Percentiles rank a stretch among this genome's conserved stretches.
Conservation (phyloP, 2,888 invertebrate species). For the Tigriopus californicus region DNA sequence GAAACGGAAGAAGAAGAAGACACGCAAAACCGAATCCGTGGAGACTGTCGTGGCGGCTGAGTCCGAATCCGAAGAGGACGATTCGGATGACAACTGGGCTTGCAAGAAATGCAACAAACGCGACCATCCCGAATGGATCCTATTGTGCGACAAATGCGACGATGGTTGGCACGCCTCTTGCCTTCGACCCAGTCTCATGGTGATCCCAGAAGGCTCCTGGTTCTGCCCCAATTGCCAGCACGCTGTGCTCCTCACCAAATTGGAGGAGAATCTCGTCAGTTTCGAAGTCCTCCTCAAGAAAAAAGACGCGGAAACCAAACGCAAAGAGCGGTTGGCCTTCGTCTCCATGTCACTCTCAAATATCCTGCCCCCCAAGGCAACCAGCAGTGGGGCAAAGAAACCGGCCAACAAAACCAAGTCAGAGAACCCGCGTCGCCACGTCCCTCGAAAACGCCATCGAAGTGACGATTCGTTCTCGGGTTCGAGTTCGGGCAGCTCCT, state of each 20-base stretch:
- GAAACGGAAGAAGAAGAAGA: not conserved
- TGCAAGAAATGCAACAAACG: slow-evolving; percentile 59
- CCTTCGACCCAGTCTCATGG: slow-evolving; percentile 70
- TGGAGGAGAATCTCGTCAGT: not conserved
- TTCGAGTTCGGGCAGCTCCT: slow-evolving; percentile 17
- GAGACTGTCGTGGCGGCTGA: slow-evolving; percentile 29
- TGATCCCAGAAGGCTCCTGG: slow-evolving; percentile 95
- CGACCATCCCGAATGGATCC: slow-evolving; percentile 90
- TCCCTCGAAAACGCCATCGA: slow-evolving; percentile 16
- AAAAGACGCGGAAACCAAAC: slow-evolving; percentile 12
- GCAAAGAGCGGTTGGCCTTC: slow-evolving; percentile 14
- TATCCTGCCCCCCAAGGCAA: slow-evolving; percentile 11
- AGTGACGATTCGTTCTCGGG: slow-evolving; percentile 17
- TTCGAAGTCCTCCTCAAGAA: slow-evolving; percentile 12
- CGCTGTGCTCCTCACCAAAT: not conserved
- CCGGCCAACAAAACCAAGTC: too few species aligned
- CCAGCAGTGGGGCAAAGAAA: not conserved
- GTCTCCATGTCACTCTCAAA: slow-evolving; percentile 8
- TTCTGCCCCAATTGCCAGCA: slow-evolving; percentile 94
- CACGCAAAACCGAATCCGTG: slow-evolving; percentile 22
- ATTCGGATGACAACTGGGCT: slow-evolving; percentile 54
- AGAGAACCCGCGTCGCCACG: not conserved
- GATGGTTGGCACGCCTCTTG: slow-evolving; percentile 92
- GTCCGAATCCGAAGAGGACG: slow-evolving; percentile 30
- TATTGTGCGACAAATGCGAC: slow-evolving; percentile 88